Base-by-base conservation (phyloP, 2,888 invertebrate genomes). In the Drosophila nr. medialis region DNA sequence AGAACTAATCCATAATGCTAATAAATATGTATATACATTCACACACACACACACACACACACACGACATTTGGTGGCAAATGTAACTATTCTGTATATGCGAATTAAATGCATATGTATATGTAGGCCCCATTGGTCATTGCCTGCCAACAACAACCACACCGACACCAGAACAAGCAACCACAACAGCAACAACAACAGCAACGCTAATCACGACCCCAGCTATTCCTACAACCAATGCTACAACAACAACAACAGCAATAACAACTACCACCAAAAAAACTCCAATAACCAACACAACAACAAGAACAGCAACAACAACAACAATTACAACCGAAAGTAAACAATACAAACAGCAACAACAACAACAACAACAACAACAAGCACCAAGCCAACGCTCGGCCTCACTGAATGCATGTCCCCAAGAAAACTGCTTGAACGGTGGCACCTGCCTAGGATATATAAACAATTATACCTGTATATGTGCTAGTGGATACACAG, bases 401-500 rank as follows among this genome's bases (percentile, higher is more conserved):
- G 92, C 92, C 83, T 86, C 92, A 83, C 91, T 92, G 90, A 93
- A 91, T 91, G 93, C 93, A 92, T 93, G 93, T 81, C 89, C 92
- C 81, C 90, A 91, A 85, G 92, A 92, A 83, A 90, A 91, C 34
- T 98, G 98, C 94, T 94, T 95, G 92, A 96, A 96, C 93, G 94
- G 93, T 82, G 96, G 95, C 84, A 95, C 95, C 63, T 97, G 97
- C 92, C 93, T 94, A 73, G 95, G 95, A 92, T 94, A 92, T 60
- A 94, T 94, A 75, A 95, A 95, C 77, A 94, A 95, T 78, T 96
- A 95, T 93, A 94, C 94, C 84, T 98, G 98, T 94, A 92, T 93
- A 77, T 98, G 98, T 93, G 94, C 94, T 78, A 92, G 93, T 69
- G 96, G 96, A 77, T 96, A 93, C 90, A 94, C 94, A 93, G 96